Conservation (phyloP, 1,140 invertebrate species). For the Lepidurus couesii region DNA sequence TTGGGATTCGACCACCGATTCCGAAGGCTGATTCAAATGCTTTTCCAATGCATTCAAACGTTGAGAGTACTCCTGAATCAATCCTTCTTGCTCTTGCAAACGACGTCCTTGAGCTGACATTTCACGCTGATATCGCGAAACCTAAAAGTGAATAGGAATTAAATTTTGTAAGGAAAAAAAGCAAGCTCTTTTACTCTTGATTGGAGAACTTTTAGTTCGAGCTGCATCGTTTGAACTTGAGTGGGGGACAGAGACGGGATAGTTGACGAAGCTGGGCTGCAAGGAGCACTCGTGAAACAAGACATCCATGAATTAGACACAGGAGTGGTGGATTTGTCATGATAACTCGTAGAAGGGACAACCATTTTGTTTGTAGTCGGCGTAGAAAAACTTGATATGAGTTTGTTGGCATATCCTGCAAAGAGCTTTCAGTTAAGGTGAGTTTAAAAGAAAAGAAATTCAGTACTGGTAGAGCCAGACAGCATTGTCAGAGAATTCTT, state of each 20-base stretch:
- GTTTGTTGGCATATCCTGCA: not conserved
- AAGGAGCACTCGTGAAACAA: not conserved
- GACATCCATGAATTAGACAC: not conserved
- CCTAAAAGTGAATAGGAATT: not conserved
- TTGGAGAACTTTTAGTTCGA: not conserved
- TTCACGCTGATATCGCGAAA: not conserved
- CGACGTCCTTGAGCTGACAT: not conserved
- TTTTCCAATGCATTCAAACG: constrained; percentile 6
- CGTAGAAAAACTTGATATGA: not conserved
- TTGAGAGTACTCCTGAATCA: not conserved
- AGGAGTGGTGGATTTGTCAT: not conserved
- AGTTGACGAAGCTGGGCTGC: not conserved
- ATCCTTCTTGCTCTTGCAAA: not conserved
- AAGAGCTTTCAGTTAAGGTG: not conserved
- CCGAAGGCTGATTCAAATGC: not conserved
- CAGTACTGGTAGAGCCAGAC: not conserved
- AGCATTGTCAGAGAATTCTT: not conserved
- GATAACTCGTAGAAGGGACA: not conserved
- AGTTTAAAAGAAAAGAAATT: not conserved
- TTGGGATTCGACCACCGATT: not conserved
- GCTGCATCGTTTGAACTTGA: not conserved
- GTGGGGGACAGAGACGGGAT: not conserved
- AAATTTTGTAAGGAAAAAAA: not conserved
- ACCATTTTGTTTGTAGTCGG: not conserved
- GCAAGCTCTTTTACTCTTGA: not conserved